Conservation (phyloP, 2,888 invertebrate species). For the Ctenicera cuprea region DNA sequence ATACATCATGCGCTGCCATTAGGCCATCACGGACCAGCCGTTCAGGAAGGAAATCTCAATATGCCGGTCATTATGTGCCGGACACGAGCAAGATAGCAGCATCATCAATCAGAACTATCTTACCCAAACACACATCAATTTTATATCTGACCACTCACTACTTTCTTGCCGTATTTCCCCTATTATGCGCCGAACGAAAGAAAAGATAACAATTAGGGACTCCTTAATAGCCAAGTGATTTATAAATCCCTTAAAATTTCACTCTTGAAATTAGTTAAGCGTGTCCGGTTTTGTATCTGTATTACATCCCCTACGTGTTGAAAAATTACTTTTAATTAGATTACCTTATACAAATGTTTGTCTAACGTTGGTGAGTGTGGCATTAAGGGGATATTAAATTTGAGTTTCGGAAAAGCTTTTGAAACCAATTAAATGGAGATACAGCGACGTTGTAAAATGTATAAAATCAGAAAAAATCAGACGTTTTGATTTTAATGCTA, state of each 20-base stretch:
- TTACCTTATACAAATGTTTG: slow-evolving; percentile 10
- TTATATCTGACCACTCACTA: slow-evolving; percentile 54
- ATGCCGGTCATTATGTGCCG: slow-evolving; percentile 70
- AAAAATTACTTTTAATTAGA: neutral
- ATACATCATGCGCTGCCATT: slow-evolving; percentile 60
- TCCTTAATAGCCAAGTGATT: slow-evolving; percentile 46
- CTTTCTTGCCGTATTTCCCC: slow-evolving; percentile 52
- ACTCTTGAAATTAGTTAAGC: neutral
- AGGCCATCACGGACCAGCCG: slow-evolving; percentile 66
- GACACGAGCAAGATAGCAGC: slow-evolving; percentile 68
- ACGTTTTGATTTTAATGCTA: no score
- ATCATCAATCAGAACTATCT: slow-evolving; percentile 72
- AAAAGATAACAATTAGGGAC: slow-evolving; percentile 51
- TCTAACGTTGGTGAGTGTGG: neutral
- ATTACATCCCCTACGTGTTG: neutral
- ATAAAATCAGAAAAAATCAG: no score
- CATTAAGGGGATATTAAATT: neutral
- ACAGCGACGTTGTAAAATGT: no score
- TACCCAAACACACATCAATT: slow-evolving; percentile 66
- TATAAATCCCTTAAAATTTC: slow-evolving; percentile 33
- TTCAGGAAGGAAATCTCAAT: slow-evolving; percentile 71
- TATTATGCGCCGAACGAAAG: slow-evolving; percentile 46
- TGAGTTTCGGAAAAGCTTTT: neutral
- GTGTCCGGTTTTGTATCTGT: slow-evolving; percentile 9
- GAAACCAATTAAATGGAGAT: no score